Evolutionary conservation across 2,113 vertebrate genomes (phyloP).

Genomic region (Lates calcarifer): DNA sequence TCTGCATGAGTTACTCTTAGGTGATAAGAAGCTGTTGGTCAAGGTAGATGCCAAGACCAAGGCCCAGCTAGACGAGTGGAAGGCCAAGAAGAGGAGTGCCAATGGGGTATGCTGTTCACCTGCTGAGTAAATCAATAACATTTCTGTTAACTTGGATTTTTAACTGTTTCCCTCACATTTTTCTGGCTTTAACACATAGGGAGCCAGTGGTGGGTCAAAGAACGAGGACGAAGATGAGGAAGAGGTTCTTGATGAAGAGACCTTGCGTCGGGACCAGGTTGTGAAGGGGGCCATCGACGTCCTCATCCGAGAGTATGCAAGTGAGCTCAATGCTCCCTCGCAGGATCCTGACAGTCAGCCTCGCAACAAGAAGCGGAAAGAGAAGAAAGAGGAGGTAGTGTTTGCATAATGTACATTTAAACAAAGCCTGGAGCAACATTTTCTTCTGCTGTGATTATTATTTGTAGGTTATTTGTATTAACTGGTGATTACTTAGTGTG

Average conservation of each 20-base stretch:
- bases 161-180: not conserved
- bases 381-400: slow-evolving; percentile 98
- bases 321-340: slow-evolving; percentile 95
- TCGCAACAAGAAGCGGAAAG: slow-evolving; percentile 97
- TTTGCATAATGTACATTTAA: not conserved
- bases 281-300: slow-evolving; percentile 96
- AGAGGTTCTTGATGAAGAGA: slow-evolving; percentile 97
- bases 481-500: slow-evolving; percentile 34
- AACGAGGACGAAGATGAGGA: slow-evolving; percentile 89
- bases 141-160: not conserved
- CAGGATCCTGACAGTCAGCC: slow-evolving; percentile 95
- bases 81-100: slow-evolving; percentile 94
- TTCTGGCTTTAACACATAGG: slow-evolving; percentile 35
- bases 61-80: slow-evolving; percentile 98
- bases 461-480: not conserved
- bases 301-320: slow-evolving; percentile 96
- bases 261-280: slow-evolving; percentile 93
- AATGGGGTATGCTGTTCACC: slow-evolving; percentile 87
- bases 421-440: not conserved
- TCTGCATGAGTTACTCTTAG: slow-evolving; percentile 95
- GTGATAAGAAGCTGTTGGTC: slow-evolving; percentile 97
- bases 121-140: not conserved
- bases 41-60: slow-evolving; percentile 99
- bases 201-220: slow-evolving; percentile 73
- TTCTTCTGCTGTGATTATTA: not conserved